These are phyloP conservation scores for Xenus cinereus DNA, from an alignment of 2,113 vertebrate species.

Conservation along the genomic window DNA sequence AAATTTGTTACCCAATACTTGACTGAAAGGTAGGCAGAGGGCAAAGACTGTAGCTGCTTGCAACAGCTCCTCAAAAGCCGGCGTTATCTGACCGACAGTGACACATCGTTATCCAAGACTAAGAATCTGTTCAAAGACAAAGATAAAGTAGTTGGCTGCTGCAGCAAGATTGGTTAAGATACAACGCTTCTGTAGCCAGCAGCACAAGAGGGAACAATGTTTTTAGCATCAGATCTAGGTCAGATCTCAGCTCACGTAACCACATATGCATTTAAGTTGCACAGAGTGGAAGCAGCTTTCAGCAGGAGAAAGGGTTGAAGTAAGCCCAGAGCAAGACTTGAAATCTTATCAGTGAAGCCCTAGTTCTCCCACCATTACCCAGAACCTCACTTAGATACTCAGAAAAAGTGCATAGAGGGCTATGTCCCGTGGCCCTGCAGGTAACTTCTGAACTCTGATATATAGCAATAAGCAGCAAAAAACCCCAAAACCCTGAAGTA, in stretches of 20 bases:
- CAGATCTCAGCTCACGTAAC: constrained; percentile 50
- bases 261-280: not conserved
- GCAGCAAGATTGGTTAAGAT: constrained; percentile 33
- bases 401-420: not conserved
- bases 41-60: not conserved
- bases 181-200: not conserved
- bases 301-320: not conserved
- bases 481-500: not conserved
- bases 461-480: not conserved
- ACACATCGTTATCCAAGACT: not conserved
- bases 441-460: not conserved
- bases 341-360: constrained; percentile 7
- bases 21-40: not conserved
- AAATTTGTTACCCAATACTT: not conserved
- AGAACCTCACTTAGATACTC: not conserved
- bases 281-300: not conserved
- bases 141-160: constrained; percentile 38
- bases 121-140: not conserved
- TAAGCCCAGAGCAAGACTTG: not conserved
- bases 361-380: not conserved
- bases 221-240: constrained; percentile 43
- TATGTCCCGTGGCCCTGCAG: not conserved
- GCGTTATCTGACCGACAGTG: not conserved
- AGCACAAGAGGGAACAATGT: constrained; percentile 11
- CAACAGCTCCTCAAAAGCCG: constrained; percentile 33